These are phyloP conservation scores for Fragum sueziense DNA, from an alignment of 2,888 invertebrate species.

Conservation along the genomic window DNA sequence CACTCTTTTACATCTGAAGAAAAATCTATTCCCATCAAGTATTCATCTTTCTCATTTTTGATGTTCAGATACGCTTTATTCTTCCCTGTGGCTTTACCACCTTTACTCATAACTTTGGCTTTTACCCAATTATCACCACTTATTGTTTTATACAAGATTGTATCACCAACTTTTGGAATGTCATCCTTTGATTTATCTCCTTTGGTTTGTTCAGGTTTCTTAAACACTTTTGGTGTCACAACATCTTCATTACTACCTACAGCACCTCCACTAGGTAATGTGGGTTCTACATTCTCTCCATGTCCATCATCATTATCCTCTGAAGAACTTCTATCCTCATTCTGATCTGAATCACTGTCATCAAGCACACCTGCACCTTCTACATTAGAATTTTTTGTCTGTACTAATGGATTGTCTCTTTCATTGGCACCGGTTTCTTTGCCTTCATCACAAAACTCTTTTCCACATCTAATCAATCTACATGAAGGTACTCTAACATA, in stretches of 20 bases:
- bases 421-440: not conserved
- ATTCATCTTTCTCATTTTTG: slow-evolving; percentile 21
- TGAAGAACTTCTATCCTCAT: too few species aligned
- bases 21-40: slow-evolving; percentile 34
- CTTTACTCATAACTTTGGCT: slow-evolving; percentile 30
- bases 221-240: not conserved
- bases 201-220: not conserved
- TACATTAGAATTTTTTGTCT: not conserved
- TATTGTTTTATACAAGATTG: not conserved
- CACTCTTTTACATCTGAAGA: slow-evolving; percentile 33
- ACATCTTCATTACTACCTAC: not conserved
- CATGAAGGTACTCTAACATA: slow-evolving; percentile 50
- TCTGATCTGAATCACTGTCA: too few species aligned
- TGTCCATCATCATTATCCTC: not conserved
- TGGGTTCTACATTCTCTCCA: not conserved
- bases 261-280: not conserved
- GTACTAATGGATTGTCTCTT: not conserved
- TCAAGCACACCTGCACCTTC: not conserved
- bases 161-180: slow-evolving; percentile 35
- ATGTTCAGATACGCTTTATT: slow-evolving; percentile 45
- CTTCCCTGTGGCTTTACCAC: slow-evolving; percentile 48
- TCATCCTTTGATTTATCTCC: not conserved
- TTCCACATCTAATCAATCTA: slow-evolving; percentile 40
- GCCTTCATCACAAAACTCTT: slow-evolving; percentile 16
- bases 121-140: slow-evolving; percentile 31